Evolutionary conservation across 2,888 invertebrate genomes (phyloP), one percentile per base, ranked within the genome.

Genomic region (Alloplasta piceator): DNA sequence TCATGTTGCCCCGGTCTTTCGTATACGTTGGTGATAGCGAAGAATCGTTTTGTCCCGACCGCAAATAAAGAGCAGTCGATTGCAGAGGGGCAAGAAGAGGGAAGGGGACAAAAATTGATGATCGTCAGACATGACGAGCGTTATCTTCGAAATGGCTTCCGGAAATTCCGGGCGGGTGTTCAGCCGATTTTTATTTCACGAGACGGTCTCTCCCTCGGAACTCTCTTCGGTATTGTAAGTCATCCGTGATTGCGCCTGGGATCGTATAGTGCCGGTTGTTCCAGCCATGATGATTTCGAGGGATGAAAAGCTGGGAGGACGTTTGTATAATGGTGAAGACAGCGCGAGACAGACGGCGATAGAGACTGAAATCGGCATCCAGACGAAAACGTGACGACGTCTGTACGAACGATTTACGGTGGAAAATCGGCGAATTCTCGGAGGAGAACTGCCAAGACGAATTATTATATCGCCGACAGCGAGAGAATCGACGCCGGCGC

Each of bases 391-490:
- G n/a, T 26, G 66, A 60, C 60, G 70, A 67, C 55, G 43, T 60
- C 64, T 38, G 66, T 46, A 66, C 39, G 60, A 43, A 71, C 72
- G 70, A 68, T 60, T 52, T 43, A n/a, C 43, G 52, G 60, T 60
- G 61, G 61, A 70, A 72, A 82, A 61, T 58, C 74, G 74, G 67
- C 43, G 43, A 66, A 72, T 75, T 79, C 70, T 66, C 74, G 58
- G 48, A 66, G 73, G 26, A 26, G 26, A 26, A 26, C 77, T 77
- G 77, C 80, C 77, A 77, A 81, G 80, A 81, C 77, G 80, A 81
- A 81, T 81, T 81, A 81, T 81, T 81, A 73, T 81, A 77, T 78
- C 74, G 75, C 68, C 77, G 73, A 73, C 73, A 73, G 80, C 77
- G 73, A 81, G 73, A 77, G 73, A 81, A 77, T 81, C 80, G 80